These are phyloP conservation scores for Bombus consobrinus DNA, from an alignment of 1,140 invertebrate genomes.

Conservation along the genomic window DNA sequence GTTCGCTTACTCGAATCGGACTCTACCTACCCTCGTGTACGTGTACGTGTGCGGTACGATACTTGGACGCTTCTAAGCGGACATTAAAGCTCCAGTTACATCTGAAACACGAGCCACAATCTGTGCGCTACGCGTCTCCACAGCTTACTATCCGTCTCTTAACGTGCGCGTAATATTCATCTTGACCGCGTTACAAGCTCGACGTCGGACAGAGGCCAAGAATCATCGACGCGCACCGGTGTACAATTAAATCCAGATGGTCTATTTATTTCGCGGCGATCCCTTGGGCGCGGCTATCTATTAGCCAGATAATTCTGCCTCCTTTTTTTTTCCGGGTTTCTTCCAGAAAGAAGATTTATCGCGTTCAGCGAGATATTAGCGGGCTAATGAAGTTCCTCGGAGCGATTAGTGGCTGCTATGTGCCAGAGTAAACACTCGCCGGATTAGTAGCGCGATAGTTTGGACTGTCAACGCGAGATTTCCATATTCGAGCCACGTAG, in stretches of 20 bases:
- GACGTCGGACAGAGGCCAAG: slow-evolving; percentile 8
- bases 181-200: slow-evolving; percentile 55
- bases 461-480: slow-evolving; percentile 7
- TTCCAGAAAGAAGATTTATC: neutral
- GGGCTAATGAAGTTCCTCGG: neutral
- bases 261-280: neutral
- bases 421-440: neutral
- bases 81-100: slow-evolving; percentile 45
- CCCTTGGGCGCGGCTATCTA: too few relatives aligned
- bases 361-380: neutral
- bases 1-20: neutral
- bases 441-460: neutral
- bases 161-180: slow-evolving; percentile 52
- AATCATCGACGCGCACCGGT: neutral
- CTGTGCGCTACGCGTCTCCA: slow-evolving; percentile 25
- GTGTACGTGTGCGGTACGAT: too few relatives aligned
- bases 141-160: slow-evolving; percentile 53
- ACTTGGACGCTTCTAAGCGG: neutral
- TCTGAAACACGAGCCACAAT: slow-evolving; percentile 53
- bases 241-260: slow-evolving; percentile 14
- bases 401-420: neutral
- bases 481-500: neutral
- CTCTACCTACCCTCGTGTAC: neutral
- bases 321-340: neutral
- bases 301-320: neutral